Conservation (phyloP, 2,113 vertebrate genomes). For the Sporophila hypoxantha region DNA sequence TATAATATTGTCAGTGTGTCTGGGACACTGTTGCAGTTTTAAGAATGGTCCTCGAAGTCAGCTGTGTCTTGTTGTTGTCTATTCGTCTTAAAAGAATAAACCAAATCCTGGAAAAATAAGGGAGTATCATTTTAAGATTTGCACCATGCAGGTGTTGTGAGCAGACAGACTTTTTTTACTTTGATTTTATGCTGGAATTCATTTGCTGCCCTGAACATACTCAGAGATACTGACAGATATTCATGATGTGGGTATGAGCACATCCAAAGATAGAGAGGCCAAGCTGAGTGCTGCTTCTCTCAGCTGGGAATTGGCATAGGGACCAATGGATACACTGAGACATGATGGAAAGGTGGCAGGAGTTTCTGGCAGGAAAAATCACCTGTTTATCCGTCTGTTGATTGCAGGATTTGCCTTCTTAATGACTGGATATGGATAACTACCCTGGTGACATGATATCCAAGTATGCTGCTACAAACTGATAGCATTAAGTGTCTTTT, state of each 20-base stretch:
- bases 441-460: neutral
- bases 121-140: neutral
- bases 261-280: neutral
- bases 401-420: neutral
- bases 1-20: neutral
- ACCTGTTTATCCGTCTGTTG: neutral
- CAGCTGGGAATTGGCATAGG: neutral
- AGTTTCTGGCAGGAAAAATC: neutral
- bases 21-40: neutral
- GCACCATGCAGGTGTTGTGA: neutral
- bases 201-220: neutral
- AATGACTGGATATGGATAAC: neutral
- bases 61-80: neutral
- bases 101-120: neutral
- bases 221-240: neutral
- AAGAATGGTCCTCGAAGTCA: neutral
- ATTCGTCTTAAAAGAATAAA: neutral
- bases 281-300: neutral
- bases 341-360: neutral
- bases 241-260: neutral
- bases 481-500: neutral
- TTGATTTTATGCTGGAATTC: neutral
- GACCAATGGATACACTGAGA: neutral
- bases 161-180: neutral
- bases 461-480: neutral